Conservation (phyloP, 1,140 invertebrate genomes). For the Drosophila micromelanica region DNA sequence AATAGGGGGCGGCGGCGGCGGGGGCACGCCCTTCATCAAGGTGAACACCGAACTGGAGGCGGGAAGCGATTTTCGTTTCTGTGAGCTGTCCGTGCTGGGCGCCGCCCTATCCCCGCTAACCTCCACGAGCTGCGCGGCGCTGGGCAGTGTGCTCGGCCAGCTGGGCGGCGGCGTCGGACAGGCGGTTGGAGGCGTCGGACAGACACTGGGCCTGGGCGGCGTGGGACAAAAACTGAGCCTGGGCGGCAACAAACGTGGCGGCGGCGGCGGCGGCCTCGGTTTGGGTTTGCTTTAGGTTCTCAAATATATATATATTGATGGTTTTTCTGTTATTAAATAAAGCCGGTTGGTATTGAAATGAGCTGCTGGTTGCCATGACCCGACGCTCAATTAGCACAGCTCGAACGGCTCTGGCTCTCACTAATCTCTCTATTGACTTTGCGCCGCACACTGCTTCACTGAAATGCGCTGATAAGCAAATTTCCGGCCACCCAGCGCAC, state of each 20-base stretch:
- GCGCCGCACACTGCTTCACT: slow-evolving; percentile 38
- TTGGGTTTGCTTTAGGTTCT: slow-evolving; percentile 53
- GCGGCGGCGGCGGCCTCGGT: slow-evolving; percentile 48
- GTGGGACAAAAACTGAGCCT: slow-evolving; percentile 11
- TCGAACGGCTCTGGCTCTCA: slow-evolving; percentile 50
- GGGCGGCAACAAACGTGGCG: slow-evolving; percentile 29
- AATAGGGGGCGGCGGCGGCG: slow-evolving; percentile 84
- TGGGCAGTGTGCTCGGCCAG: slow-evolving; percentile 59
- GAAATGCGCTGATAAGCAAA: slow-evolving; percentile 77
- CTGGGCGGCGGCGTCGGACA: slow-evolving; percentile 54
- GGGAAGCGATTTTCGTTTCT: slow-evolving; percentile 86
- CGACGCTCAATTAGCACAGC: slow-evolving; percentile 76
- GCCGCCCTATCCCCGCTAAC: slow-evolving; percentile 85
- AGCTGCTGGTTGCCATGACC: slow-evolving; percentile 75
- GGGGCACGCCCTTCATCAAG: slow-evolving; percentile 86
- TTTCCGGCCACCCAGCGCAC: slow-evolving; percentile 65
- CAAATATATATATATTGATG: neutral
- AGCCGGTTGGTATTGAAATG: slow-evolving; percentile 66
- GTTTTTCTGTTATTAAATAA: slow-evolving; percentile 44
- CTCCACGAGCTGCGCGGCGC: slow-evolving; percentile 84
- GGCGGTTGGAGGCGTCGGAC: slow-evolving; percentile 49
- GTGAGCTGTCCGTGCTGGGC: slow-evolving; percentile 87
- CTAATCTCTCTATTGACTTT: slow-evolving; percentile 81
- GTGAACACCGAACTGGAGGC: slow-evolving; percentile 85
- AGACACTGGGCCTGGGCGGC: slow-evolving; percentile 37